A percentile compares a stretch with the other conserved stretches of the same genome.
Conservation (phyloP, 2,113 vertebrate genomes). For the Furnarius figulus region DNA sequence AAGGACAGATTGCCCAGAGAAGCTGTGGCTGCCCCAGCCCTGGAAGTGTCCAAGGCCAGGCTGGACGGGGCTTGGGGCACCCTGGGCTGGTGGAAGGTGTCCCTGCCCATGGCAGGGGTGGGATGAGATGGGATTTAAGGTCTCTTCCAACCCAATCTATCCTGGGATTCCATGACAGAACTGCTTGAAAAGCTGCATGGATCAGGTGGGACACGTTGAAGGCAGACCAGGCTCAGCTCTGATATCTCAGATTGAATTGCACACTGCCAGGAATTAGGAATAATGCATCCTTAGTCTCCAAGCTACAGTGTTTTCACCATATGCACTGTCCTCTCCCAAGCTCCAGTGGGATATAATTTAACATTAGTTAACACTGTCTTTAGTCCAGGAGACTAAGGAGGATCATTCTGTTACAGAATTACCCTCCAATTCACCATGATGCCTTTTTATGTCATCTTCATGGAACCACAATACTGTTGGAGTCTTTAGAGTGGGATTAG, state of each 20-base stretch:
- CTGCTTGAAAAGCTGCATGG: too few species aligned
- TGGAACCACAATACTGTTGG: background rate
- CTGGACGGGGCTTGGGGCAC: background rate
- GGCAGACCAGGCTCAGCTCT: background rate
- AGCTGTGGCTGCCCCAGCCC: background rate
- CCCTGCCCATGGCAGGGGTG: background rate
- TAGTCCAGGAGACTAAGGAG: background rate
- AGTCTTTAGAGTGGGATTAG: background rate
- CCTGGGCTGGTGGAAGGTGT: background rate
- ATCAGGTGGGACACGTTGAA: background rate
- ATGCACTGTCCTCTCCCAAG: background rate
- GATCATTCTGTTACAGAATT: background rate
- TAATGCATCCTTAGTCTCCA: background rate
- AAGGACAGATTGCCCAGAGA: background rate
- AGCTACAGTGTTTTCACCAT: background rate
- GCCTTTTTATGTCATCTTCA: background rate
- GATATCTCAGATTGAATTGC: background rate
- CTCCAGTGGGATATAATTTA: background rate
- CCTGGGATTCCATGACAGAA: background rate
- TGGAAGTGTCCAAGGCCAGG: background rate
- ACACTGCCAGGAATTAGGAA: background rate
- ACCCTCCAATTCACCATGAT: background rate
- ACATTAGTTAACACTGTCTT: background rate
- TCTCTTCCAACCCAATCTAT: background rate
- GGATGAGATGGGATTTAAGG: background rate